These are phyloP conservation scores for Ahaetulla prasina DNA, from an alignment of 2,113 vertebrate genomes.

Conservation along the genomic window DNA sequence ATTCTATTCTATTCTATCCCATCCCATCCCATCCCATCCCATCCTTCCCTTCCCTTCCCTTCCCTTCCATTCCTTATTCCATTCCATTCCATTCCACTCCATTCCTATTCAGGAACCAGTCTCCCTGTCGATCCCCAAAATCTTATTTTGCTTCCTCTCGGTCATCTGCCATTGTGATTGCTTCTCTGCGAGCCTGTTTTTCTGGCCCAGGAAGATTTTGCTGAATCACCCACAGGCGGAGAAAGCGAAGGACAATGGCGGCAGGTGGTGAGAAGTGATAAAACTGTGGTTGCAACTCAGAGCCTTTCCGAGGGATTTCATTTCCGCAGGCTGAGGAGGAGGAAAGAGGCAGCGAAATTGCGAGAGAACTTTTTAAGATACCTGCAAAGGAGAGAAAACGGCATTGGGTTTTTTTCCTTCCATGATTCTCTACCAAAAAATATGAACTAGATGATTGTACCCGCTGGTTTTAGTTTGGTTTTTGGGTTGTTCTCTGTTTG, in stretches of 20 bases:
- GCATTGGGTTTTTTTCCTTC: background rate
- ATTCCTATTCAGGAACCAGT: background rate
- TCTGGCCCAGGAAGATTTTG: slow-evolving; percentile 61
- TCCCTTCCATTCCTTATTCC: too few species aligned
- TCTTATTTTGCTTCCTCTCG: slow-evolving; percentile 35
- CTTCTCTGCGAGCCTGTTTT: slow-evolving; percentile 54
- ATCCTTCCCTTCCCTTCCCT: too few species aligned
- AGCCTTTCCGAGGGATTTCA: slow-evolving; percentile 48
- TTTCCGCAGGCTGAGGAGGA: slow-evolving; percentile 34
- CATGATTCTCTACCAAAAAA: background rate
- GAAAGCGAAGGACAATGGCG: slow-evolving; percentile 35
- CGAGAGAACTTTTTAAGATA: background rate
- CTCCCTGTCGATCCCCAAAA: background rate
- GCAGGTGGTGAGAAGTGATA: slow-evolving; percentile 70
- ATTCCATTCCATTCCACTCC: too few species aligned
- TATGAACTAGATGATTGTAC: background rate
- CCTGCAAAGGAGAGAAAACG: background rate
- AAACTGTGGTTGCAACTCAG: slow-evolving; percentile 37
- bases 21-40: too few species aligned
- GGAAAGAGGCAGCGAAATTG: background rate
- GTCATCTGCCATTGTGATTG: slow-evolving; percentile 78
- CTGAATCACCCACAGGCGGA: slow-evolving; percentile 69
- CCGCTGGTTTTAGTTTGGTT: background rate
- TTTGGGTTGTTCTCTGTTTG: background rate
- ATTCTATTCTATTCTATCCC: too few species aligned